Evolutionary conservation across 1,140 invertebrate species (phyloP).

Genomic region (Euschistus heros): DNA sequence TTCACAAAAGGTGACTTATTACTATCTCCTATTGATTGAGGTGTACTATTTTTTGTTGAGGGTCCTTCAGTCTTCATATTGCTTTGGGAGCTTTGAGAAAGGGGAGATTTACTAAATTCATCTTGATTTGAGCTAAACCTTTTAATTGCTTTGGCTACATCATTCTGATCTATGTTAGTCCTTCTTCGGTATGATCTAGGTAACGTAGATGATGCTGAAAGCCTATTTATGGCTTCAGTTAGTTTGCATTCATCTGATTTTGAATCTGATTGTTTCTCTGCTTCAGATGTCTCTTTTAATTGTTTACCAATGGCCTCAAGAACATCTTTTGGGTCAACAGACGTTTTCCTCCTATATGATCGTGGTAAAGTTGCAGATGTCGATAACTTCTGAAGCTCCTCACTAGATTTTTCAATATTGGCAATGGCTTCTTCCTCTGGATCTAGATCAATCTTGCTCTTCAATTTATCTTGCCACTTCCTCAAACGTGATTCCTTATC

Average conservation of each 20-base stretch:
- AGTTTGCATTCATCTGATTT: constrained; percentile 3
- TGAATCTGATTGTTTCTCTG: not conserved
- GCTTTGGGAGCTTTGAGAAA: not conserved
- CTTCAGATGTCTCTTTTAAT: constrained; percentile 24
- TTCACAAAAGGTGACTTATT: constrained; percentile 25
- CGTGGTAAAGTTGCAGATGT: constrained; percentile 29
- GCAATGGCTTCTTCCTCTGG: constrained; percentile 35
- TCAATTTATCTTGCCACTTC: constrained; percentile 50
- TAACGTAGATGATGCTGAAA: constrained; percentile 23
- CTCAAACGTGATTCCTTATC: constrained; percentile 50
- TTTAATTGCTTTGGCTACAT: constrained; percentile 25
- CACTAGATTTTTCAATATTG: constrained; percentile 37
- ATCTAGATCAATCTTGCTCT: constrained; percentile 31
- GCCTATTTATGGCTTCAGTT: constrained; percentile 4
- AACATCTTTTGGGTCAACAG: constrained; percentile 27
- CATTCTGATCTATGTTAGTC: constrained; percentile 26
- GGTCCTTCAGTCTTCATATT: constrained; percentile 4
- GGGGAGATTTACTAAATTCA: not conserved
- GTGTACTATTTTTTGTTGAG: not conserved
- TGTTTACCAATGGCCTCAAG: constrained; percentile 21
- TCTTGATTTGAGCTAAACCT: constrained; percentile 14
- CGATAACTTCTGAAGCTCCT: constrained; percentile 38
- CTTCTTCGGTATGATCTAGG: constrained; percentile 25
- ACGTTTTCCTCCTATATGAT: constrained; percentile 27
- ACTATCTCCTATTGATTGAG: not conserved